Conservation (phyloP, 2,113 vertebrate genomes). For the Sclerurus mexicanus region DNA sequence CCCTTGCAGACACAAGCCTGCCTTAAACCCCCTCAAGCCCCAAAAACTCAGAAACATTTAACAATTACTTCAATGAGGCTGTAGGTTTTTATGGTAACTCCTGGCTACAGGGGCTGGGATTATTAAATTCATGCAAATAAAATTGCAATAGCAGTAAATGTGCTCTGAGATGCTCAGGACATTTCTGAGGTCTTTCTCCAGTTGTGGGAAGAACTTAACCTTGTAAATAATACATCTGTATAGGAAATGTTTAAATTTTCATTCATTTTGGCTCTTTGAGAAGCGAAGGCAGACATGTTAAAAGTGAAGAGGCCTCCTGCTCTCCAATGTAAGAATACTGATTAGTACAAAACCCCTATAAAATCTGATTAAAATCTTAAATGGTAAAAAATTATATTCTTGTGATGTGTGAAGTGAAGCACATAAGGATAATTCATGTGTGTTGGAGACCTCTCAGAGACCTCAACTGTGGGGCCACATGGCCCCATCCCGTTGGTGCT, state of each 20-base stretch:
- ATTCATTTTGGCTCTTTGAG: rapidly evolving
- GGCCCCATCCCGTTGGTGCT: rapidly evolving
- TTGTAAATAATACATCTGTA: not conserved
- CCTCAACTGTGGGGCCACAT: rapidly evolving
- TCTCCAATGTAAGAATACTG: not conserved
- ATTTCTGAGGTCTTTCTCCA: not conserved
- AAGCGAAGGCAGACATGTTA: not conserved
- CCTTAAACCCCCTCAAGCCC: not conserved
- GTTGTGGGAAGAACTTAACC: not conserved
- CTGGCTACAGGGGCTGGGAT: not conserved
- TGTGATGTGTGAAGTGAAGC: not conserved
- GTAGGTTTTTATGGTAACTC: not conserved
- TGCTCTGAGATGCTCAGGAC: not conserved
- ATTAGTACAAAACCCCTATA: not conserved
- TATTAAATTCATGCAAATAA: not conserved
- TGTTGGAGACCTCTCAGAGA: not conserved
- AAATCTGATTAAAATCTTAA: not conserved
- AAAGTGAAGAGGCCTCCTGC: not conserved
- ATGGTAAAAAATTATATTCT: rapidly evolving
- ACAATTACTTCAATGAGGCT: not conserved
- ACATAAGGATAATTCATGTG: rapidly evolving
- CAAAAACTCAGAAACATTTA: not conserved
- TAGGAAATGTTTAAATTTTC: not conserved
- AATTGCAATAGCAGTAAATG: not conserved
- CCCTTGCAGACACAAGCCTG: not conserved